These are phyloP conservation scores for Griposia aprilina DNA, from an alignment of 2,888 invertebrate species.

Conservation along the genomic window DNA sequence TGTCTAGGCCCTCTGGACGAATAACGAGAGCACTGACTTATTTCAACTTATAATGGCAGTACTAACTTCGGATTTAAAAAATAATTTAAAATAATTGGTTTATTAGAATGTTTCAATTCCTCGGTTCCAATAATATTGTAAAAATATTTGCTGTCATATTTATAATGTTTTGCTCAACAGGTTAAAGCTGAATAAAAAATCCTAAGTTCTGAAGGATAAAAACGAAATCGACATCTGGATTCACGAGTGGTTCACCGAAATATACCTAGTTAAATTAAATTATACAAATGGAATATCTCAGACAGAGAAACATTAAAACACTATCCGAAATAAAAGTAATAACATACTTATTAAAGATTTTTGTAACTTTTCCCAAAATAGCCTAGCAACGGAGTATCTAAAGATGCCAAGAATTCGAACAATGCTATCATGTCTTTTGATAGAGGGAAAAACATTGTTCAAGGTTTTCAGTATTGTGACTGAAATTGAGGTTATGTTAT, in stretches of 20 bases:
- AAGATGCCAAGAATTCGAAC: conserved; percentile 80
- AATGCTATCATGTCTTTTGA: conserved; percentile 71
- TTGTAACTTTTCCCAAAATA: conserved; percentile 72
- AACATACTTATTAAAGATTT: conserved; percentile 48
- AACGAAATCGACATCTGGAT: not conserved
- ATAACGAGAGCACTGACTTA: not conserved
- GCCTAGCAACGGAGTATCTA: conserved; percentile 62
- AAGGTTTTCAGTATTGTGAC: not conserved
- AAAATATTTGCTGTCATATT: no score
- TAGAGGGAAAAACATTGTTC: conserved; percentile 20
- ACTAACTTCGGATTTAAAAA: not conserved
- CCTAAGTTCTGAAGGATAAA: not conserved
- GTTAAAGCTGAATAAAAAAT: not conserved
- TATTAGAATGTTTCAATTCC: not conserved
- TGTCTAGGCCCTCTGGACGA: no score
- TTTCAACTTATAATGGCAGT: not conserved
- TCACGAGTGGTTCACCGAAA: not conserved
- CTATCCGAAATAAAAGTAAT: conserved; percentile 26
- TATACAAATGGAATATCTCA: not conserved
- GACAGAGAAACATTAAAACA: conserved; percentile 1
- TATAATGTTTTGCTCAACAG: no score
- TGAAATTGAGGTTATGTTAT: not conserved
- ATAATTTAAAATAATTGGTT: not conserved
- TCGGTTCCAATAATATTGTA: not conserved
- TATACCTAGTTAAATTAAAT: not conserved